Evolutionary conservation across 2,888 invertebrate genomes (phyloP).

Genomic region (Liodrosophila aerea): DNA sequence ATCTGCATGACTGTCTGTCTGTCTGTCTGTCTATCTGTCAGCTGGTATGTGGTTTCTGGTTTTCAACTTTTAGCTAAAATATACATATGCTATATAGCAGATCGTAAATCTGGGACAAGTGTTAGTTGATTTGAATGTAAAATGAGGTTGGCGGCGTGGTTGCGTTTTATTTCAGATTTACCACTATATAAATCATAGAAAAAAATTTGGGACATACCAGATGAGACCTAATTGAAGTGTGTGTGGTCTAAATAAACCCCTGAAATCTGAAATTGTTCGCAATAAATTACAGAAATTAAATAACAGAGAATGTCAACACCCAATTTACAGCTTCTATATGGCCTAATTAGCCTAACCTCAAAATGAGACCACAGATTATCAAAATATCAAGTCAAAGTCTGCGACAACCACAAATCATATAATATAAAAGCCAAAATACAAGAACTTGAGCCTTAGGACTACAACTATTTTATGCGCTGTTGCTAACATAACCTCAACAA

Average conservation of each 20-base stretch:
- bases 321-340: slow-evolving; percentile 2
- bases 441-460: not conserved
- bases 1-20: slow-evolving; percentile 2
- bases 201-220: slow-evolving; percentile 18
- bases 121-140: slow-evolving; percentile 20
- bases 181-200: slow-evolving; percentile 20
- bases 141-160: slow-evolving; percentile 29
- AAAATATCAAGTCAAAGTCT: not conserved
- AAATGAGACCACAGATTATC: slow-evolving; percentile 1
- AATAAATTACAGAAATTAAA: not conserved
- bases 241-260: no score
- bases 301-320: no score
- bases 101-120: not conserved
- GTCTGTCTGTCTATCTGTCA: slow-evolving; percentile 28
- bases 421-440: not conserved
- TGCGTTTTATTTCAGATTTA: slow-evolving; percentile 23
- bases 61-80: not conserved
- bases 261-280: not conserved
- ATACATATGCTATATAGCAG: no score
- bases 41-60: slow-evolving; percentile 33
- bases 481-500: slow-evolving; percentile 19
- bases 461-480: not conserved
- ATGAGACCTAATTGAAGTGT: slow-evolving; percentile 15
- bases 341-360: slow-evolving; percentile 3
- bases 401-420: not conserved